phyloP scores from a whole-genome alignment of 2,888 invertebrate species.

The Lymantria monacha region DNA sequence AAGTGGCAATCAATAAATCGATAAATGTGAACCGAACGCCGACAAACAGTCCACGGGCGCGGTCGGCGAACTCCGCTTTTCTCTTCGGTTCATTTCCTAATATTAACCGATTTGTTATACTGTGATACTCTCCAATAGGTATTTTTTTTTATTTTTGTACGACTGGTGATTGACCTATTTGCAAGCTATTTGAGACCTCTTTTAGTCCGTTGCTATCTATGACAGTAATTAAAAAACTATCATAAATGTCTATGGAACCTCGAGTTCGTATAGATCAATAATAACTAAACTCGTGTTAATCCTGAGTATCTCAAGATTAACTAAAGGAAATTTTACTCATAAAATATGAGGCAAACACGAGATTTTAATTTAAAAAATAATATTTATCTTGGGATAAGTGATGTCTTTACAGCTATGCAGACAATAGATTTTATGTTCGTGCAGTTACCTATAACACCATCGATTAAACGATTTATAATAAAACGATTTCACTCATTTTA shows the following conservation, averaged over 20 bases:
- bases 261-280: not conserved
- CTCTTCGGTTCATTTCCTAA: constrained; percentile 53
- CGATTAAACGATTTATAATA: too few relatives aligned
- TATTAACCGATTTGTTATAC: constrained; percentile 62
- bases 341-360: too few relatives aligned
- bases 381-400: too few relatives aligned
- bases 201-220: not conserved
- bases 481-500: too few relatives aligned
- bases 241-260: too few relatives aligned
- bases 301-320: too few relatives aligned
- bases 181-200: not conserved
- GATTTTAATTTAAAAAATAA: too few relatives aligned
- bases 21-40: constrained; percentile 25
- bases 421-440: too few relatives aligned
- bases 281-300: not conserved
- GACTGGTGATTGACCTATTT: not conserved
- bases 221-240: not conserved
- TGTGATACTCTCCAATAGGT: constrained; percentile 13
- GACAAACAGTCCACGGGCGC: constrained; percentile 17
- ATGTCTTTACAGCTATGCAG: too few relatives aligned
- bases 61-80: constrained; percentile 42
- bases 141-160: not conserved
- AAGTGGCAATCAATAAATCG: constrained; percentile 50
- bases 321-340: too few relatives aligned
- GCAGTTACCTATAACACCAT: too few relatives aligned